Evolutionary conservation across 2,888 invertebrate genomes (phyloP), one percentile per base, ranked within the genome.

Genomic region (Myathropa florea): DNA sequence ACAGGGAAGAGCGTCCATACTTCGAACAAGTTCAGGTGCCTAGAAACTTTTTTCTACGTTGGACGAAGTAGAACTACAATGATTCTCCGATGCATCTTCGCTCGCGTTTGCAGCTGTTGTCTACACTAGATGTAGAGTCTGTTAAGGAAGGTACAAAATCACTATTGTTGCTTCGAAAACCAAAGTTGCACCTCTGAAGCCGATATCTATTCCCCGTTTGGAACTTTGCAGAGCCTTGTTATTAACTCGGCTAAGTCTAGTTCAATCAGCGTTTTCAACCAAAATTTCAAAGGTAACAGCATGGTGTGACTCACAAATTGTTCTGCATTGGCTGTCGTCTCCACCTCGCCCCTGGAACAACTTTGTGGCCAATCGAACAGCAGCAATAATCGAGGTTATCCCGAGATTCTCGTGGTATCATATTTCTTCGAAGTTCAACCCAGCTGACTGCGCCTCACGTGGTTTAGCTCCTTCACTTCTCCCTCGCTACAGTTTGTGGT

Each of bases 191-290:
- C 77, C 70, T n/a, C 65, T 71, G 12, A 82, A 64, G 28, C 53
- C 57, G 4, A 23, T 77, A n/a, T 83, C 73, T 3, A 76, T 79
- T 60, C 68, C 63, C 10, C 46, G 80, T 23, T 33, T 83, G 59
- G 77, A 78, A 55, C 71, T 83, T 10, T 55, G 63, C 55, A 70
- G 70, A 4, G 64, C 64, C 30, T 36, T 78, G 9, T 14, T 60
- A 24, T 63, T 63, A 12, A 10, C 65, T 24, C 46, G 73, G n/a
- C 30, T 80, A 26, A 30, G 3, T 30, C 30, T 30, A 0, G 30
- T 4, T 30, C 4, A 30, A 30, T 30, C 30, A 30, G 30, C 30
- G 30, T 30, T 30, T 30, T 30, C 30, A 30, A 30, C 30, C 30
- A 30, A 30, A 30, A 30, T 30, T 30, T 30, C 30, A 2, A 30